Evolutionary conservation across 2,797 vertebrate species (phyloP).

Genomic region (Poliocrania exsul): DNA sequence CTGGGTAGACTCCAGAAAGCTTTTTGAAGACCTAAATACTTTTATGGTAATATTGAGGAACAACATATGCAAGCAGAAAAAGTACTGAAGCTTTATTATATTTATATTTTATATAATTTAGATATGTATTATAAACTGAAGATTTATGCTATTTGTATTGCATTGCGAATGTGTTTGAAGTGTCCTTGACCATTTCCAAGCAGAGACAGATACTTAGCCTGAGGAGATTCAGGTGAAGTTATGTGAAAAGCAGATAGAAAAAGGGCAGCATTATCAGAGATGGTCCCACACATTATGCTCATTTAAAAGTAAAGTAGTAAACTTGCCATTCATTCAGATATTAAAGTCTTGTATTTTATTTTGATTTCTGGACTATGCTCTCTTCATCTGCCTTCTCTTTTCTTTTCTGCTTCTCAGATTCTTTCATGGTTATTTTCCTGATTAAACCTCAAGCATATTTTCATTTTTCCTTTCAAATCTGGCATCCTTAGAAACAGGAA

Average conservation of each 20-base stretch:
- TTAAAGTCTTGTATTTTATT: background rate
- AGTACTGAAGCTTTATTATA: background rate
- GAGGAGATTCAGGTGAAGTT: background rate
- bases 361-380: background rate
- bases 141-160: background rate
- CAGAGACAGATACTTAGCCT: background rate
- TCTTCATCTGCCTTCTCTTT: background rate
- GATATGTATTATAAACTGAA: background rate
- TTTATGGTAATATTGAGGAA: background rate
- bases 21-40: slow-evolving; percentile 11
- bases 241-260: background rate
- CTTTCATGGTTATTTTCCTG: background rate
- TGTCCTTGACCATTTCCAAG: background rate
- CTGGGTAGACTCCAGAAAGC: slow-evolving; percentile 64
- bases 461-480: background rate
- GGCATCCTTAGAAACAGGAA: background rate
- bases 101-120: background rate
- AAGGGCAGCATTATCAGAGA: background rate
- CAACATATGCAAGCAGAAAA: background rate
- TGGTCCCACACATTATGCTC: background rate
- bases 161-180: background rate
- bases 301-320: background rate
- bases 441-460: background rate
- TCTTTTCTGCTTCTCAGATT: background rate
- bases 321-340: background rate